Evolutionary conservation across 2,113 vertebrate species (phyloP).

Genomic region (Scartelaos histophorus): DNA sequence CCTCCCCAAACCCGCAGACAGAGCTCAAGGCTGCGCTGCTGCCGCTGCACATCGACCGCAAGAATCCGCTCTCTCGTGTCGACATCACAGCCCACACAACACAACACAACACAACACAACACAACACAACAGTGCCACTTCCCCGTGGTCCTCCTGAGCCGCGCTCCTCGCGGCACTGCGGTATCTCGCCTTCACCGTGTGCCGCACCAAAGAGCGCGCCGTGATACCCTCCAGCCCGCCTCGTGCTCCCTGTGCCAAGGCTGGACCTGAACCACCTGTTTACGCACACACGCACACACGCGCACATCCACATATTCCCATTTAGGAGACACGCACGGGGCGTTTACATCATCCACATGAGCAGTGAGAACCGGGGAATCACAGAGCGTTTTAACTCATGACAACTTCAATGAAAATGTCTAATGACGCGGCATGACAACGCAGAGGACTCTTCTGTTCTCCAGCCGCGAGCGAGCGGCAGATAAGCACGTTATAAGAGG

Average conservation of each 20-base stretch:
- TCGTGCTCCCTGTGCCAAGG: slow-evolving; percentile 26
- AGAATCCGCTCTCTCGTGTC: slow-evolving; percentile 49
- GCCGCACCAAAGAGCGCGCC: slow-evolving; percentile 5
- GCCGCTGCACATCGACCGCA: slow-evolving; percentile 22
- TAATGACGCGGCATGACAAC: slow-evolving; percentile 12
- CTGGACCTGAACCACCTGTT: slow-evolving; percentile 78
- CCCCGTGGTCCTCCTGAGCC: slow-evolving; percentile 34
- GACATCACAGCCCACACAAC: slow-evolving; percentile 60
- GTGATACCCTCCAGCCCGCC: not conserved
- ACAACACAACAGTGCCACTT: slow-evolving; percentile 66
- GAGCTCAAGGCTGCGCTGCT: slow-evolving; percentile 41
- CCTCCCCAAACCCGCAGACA: slow-evolving; percentile 7
- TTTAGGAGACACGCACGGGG: not conserved
- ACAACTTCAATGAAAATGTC: slow-evolving; percentile 41
- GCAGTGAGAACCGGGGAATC: too few relatives aligned
- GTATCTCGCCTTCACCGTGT: slow-evolving; percentile 24
- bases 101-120: too few relatives aligned
- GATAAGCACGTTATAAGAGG: too few relatives aligned
- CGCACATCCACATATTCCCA: too few relatives aligned
- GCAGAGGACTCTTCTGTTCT: not conserved
- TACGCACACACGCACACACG: slow-evolving; percentile 14
- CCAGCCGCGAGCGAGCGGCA: not conserved
- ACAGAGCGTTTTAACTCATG: slow-evolving; percentile 11
- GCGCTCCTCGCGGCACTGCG: slow-evolving; percentile 44
- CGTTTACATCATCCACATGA: not conserved